Conservation (phyloP, 2,797 vertebrate species). For the Halcyon badia region DNA sequence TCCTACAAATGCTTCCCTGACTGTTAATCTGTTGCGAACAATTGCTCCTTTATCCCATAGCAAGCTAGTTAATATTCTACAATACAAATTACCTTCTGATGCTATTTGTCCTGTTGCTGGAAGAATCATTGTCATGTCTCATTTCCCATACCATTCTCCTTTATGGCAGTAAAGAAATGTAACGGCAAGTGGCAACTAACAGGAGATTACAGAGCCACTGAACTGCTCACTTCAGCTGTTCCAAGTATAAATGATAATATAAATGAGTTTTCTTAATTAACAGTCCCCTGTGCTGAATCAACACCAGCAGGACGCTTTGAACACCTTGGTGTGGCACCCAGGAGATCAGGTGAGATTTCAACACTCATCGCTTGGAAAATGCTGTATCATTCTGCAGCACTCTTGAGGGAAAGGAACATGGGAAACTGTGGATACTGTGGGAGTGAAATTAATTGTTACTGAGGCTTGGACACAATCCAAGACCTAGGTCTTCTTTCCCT, state of each 20-base stretch:
- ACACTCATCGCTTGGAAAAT: background rate
- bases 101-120: constrained; percentile 3
- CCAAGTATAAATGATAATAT: background rate
- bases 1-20: background rate
- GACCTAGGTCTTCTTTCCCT: background rate
- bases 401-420: background rate
- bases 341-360: background rate
- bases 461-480: background rate
- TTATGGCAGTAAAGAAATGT: constrained; percentile 18
- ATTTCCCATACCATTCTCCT: constrained; percentile 35
- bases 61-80: constrained; percentile 27
- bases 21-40: constrained; percentile 26
- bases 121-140: background rate
- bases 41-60: constrained; percentile 6
- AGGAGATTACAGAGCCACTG: background rate
- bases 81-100: constrained; percentile 10
- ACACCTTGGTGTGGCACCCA: background rate
- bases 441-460: background rate
- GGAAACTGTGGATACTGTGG: background rate
- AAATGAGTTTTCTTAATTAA: constrained; percentile 6
- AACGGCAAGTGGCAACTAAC: constrained; percentile 29
- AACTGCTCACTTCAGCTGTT: constrained; percentile 21
- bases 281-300: background rate
- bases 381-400: background rate
- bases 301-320: background rate